Conservation (phyloP, 2,888 invertebrate genomes). For the Penaeus monodon region DNA sequence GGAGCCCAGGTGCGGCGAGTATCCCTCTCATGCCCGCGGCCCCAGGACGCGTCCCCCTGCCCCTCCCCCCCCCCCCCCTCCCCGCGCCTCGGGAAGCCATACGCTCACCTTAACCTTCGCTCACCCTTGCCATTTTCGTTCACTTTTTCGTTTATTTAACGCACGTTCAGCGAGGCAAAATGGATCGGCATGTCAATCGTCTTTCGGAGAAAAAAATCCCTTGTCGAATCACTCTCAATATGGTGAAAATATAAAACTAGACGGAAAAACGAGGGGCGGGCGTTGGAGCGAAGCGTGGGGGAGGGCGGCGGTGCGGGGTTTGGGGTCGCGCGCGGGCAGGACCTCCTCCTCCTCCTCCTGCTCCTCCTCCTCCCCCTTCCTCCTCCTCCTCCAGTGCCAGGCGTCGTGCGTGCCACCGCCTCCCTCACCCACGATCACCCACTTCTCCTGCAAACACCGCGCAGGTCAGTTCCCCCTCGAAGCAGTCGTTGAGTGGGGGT, state of each 20-base stretch:
- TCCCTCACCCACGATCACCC: constrained; percentile 30
- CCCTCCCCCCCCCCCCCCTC: background rate
- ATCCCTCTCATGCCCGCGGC: constrained; percentile 59
- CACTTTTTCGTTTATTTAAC: constrained; percentile 1
- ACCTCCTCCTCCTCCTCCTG: constrained; percentile 17
- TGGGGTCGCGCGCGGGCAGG: constrained; percentile 31
- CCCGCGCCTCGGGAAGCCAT: constrained; percentile 52
- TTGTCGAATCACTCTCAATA: too few relatives aligned
- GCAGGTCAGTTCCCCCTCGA: constrained; percentile 27
- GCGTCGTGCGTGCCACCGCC: constrained; percentile 56
- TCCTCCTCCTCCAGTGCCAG: constrained; percentile 45
- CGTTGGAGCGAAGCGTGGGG: background rate
- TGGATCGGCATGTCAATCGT: background rate
- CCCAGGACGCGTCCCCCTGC: constrained; percentile 56
- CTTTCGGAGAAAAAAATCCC: too few relatives aligned
- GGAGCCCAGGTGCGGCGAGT: constrained; percentile 41
- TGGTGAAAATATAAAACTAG: too few relatives aligned
- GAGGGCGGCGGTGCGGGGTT: constrained; percentile 23
- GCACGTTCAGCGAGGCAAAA: too few relatives aligned
- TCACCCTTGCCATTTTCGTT: constrained; percentile 45
- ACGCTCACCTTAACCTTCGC: constrained; percentile 44
- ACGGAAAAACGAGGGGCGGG: too few relatives aligned
- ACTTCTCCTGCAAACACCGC: constrained; percentile 34
- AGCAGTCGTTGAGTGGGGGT: constrained; percentile 6
- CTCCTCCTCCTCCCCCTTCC: constrained; percentile 25